Evolutionary conservation across 2,113 vertebrate genomes (phyloP), one percentile per base, ranked within the genome.

Genomic region (Rutilus rutilus): DNA sequence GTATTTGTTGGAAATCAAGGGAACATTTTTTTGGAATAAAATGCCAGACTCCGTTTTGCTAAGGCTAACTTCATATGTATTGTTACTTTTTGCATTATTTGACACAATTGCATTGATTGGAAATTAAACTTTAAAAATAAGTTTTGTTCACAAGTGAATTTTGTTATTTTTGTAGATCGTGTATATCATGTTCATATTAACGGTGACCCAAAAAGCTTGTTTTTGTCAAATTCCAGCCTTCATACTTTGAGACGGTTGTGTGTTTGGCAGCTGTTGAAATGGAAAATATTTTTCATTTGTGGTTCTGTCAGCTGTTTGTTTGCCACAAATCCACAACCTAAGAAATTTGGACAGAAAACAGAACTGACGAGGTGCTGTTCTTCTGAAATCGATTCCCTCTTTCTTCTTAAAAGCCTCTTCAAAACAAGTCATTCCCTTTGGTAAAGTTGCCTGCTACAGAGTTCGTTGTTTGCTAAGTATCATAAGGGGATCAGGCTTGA

Each of bases 351-450:
- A 69, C 19, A 73, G 77, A 50, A 69, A 86, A 73, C 85, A 80
- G 36, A 80, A 45, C 79, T 19, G 65, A 86, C 47, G 84, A 60
- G 77, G 76, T 45, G 54, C 7, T 54, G 42, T 59, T 82, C n/a
- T 15, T 85, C 45, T 82, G n/a, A 59, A 67, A 85, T 83, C 19
- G 39, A 87, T 82, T 89, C 78, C 50, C 30, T 74, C 62, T 69
- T 19, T 87, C 75, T 83, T 87, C 82, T 83, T 87, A 71, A 88
- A 88, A 86, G 80, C 52, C 65, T 54, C 73, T 85, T 82, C 59
- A 78, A 86, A 80, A 71, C 74, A 74, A 83, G 65, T 69, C 84
- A 65, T 82, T 62, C 30, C 25, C 81, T 80, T 84, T 69, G 76
- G 75, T 80, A 80, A 80, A 86, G 82, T 86, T 73, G 59, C n/a